Conservation (phyloP, 1,140 invertebrate genomes). For the Stegodyphus dumicola region DNA sequence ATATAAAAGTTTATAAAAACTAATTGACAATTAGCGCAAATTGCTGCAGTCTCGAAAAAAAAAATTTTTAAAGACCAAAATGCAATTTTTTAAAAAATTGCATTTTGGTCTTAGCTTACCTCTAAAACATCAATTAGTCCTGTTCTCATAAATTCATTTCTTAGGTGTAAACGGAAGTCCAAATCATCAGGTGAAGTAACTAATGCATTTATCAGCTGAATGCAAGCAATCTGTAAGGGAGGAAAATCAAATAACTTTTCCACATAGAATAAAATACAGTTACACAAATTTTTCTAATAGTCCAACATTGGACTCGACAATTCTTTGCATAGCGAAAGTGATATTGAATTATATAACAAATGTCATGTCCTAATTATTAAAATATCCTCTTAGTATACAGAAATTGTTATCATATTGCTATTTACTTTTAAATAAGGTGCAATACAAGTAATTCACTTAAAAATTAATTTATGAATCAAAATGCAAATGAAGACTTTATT, state of each 20-base stretch:
- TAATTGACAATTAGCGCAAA: too few relatives aligned
- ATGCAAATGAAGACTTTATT: too few relatives aligned
- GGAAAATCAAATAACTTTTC: neutral
- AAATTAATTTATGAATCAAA: too few relatives aligned
- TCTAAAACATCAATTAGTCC: constrained; percentile 87
- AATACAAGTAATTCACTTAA: too few relatives aligned
- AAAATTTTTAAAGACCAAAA: too few relatives aligned
- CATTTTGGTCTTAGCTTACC: constrained; percentile 65
- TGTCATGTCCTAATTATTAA: too few relatives aligned
- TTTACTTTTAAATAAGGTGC: too few relatives aligned
- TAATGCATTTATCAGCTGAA: constrained; percentile 94
- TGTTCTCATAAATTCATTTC: constrained; percentile 95
- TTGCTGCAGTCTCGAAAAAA: too few relatives aligned
- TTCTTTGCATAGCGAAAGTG: too few relatives aligned
- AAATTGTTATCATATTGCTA: too few relatives aligned
- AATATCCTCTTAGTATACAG: too few relatives aligned
- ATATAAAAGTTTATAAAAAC: neutral
- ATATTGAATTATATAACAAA: too few relatives aligned
- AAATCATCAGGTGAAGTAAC: constrained; percentile 90
- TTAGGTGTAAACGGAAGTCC: constrained; percentile 91
- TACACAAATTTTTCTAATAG: constrained; percentile 6
- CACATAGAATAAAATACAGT: neutral
- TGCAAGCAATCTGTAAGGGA: constrained; percentile 77
- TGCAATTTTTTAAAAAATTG: constrained; percentile 18
- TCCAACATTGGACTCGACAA: neutral